Evolutionary conservation across 2,797 vertebrate species (phyloP).

Genomic region (Euphonia xanthogaster): DNA sequence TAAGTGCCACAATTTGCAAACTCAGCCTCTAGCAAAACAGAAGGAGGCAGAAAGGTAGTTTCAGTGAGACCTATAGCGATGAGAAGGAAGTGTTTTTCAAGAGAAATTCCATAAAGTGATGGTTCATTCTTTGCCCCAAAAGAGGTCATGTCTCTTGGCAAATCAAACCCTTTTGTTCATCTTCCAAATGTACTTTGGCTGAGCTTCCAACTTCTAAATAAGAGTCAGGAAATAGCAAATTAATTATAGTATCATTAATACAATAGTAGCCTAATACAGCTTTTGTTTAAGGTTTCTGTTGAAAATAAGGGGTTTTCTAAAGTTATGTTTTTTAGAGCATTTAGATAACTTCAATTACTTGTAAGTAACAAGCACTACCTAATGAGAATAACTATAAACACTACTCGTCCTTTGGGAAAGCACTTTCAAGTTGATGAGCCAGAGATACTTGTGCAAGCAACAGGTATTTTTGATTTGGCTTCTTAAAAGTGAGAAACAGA

Average conservation of each 20-base stretch:
- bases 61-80: not conserved
- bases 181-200: not conserved
- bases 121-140: not conserved
- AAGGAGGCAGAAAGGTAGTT: not conserved
- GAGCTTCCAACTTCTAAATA: not conserved
- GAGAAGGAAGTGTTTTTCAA: not conserved
- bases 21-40: not conserved
- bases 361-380: not conserved
- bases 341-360: not conserved
- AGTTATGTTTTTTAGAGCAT: not conserved
- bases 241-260: not conserved
- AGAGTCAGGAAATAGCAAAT: not conserved
- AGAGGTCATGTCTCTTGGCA: not conserved
- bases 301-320: not conserved
- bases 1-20: not conserved
- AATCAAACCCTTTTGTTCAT: not conserved
- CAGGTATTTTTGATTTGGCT: slow-evolving; percentile 25
- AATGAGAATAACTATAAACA: not conserved
- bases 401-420: not conserved
- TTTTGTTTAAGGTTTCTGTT: not conserved
- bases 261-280: not conserved
- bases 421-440: not conserved
- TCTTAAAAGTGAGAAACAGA: slow-evolving; percentile 14
- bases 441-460: slow-evolving; percentile 3
- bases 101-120: not conserved